Base-by-base conservation (phyloP, 2,113 vertebrate species). In the Hiodon alosoides region DNA sequence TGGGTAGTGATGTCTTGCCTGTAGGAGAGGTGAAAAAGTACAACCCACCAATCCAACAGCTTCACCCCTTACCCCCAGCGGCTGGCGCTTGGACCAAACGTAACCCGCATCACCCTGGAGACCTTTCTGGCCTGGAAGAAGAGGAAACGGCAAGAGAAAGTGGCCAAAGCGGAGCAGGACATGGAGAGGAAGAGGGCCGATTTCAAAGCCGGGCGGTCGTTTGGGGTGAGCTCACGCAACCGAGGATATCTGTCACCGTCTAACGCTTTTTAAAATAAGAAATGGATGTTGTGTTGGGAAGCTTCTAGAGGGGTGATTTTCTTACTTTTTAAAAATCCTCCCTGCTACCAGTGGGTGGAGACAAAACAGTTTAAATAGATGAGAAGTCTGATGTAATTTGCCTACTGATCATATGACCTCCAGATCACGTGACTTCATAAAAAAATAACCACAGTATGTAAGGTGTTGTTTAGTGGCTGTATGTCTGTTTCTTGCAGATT, bases 91-190 rank as follows among this genome's bases (percentile, higher is more conserved):
- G 97, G 97, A 79, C 52, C 86, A 84, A 94, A 96, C 11, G 97
- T 99, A 84, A 97, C 96, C 71, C 95, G 96, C 84, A 98, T 99
- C 87, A 99, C 97, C 50, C 87, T 99, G 91, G 97, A 98, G 82
- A 96, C 95, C 70, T 99, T 99, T 85, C 92, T 99, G 85, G 93
- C 95, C 1, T 99, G 97, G 97, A 99, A 99, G 83, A 98, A 95
- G 90, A 94, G 94, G 84, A 99, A 98, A 92, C 92, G 97, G 93
- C 94, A 97, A 93, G 97, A 99, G 79, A 98, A 97, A 85, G 92
- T 96, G 65, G 89, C 90, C 72, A 97, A 92, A 84, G 92, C 92
- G 16, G 91, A 89, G 14, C 92, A 96, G 87, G 96, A 98, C 81
- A 91, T 98, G 93, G 97, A 98, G 88, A 95, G 92, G 85, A 95